Conservation (phyloP, 2,797 vertebrate species). For the Coreius guichenoti region DNA sequence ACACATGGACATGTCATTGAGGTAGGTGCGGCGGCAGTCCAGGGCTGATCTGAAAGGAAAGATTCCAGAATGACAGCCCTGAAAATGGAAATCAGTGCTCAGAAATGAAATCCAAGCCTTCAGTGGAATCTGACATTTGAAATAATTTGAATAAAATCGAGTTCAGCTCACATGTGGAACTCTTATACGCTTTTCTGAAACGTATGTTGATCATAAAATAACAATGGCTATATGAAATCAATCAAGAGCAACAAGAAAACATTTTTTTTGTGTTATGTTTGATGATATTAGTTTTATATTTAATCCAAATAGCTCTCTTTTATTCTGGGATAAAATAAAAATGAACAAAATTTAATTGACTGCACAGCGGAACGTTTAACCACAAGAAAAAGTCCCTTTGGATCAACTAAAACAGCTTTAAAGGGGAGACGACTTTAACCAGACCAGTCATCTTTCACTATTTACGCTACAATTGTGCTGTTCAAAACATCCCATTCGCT, state of each 20-base stretch:
- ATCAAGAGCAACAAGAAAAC: not conserved
- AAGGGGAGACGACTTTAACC: not conserved
- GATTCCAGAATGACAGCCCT: conserved; percentile 2
- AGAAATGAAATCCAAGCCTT: conserved; percentile 32
- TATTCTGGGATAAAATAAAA: not conserved
- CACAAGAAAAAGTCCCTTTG: not conserved
- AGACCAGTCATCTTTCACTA: not conserved
- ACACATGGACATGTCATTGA: conserved; percentile 37
- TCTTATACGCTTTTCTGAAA: conserved; percentile 61
- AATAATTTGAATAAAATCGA: conserved; percentile 32
- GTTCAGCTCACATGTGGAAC: not conserved
- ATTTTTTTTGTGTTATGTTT: not conserved
- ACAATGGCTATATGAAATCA: not conserved
- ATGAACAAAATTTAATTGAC: not conserved
- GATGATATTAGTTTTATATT: not conserved
- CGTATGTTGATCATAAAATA: not conserved
- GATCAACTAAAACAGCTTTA: not conserved
- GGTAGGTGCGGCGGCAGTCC: not conserved
- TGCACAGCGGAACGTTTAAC: not conserved
- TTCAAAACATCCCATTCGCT: not conserved
- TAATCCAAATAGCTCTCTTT: not conserved
- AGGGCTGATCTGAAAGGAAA: conserved; percentile 32
- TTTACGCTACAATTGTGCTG: not conserved
- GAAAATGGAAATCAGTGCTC: conserved; percentile 35
- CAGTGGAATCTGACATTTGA: conserved; percentile 10